Evolutionary conservation across 2,888 invertebrate genomes (phyloP), one percentile per base, ranked within the genome.

Genomic region (Spodoptera picta): DNA sequence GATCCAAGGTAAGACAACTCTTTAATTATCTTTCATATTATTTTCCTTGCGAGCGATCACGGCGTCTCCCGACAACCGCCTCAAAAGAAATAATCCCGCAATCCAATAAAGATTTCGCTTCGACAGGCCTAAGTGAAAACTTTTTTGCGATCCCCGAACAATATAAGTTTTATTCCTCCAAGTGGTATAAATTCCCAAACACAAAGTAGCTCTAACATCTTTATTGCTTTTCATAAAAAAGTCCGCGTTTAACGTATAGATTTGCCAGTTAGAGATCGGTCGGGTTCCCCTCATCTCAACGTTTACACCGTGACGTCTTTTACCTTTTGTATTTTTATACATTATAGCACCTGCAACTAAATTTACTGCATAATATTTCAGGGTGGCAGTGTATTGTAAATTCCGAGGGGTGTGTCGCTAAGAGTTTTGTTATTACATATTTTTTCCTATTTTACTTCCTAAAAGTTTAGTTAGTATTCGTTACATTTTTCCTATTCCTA

Each of bases 221-320:
- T 93, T 94, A 94, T 93, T 91, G 93, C 90, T 92, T 93, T 93
- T 93, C 92, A 94, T 94, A 94, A 92, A 91, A 91, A 92, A 90
- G 87, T 87, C 88, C 81, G 67, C 86, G 85, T 87, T 90, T 87
- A 89, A 89, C 88, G 88, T 89, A 91, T 90, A 90, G 88, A 88
- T 90, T 89, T 85, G 78, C 87, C 86, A 86, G 86, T 87, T 87
- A 84, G 82, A 86, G 86, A 87, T 88, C 83, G 82, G 78, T 84
- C 80, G 84, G 84, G 80, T 84, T 88, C 86, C 83, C 82, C 84
- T 82, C 72, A 69, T 73, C 73, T 65, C 65, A 65, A 71, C 65
- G 71, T 80, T 73, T 76, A 65, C 82, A 78, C 70, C 66, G 79
- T 79, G 82, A 81, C 79, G 63, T 83, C 86, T 85, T 84, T 85